Evolutionary conservation across 2,888 invertebrate genomes (phyloP), one percentile per base, ranked within the genome.

Genomic region (Callyntrura sp.): DNA sequence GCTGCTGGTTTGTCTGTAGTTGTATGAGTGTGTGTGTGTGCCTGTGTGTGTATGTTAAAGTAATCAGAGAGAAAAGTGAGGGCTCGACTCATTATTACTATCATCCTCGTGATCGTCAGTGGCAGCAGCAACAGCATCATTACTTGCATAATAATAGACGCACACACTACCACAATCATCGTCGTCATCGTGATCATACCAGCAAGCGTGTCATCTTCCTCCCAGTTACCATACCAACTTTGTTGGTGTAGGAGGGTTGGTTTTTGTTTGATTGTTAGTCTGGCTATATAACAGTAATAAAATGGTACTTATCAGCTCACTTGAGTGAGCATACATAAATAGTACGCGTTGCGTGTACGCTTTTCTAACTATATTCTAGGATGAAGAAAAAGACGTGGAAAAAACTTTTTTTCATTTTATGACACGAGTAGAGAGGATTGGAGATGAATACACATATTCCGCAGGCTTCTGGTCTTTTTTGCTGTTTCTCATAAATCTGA

Each of bases 401-500:
- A 76, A 76, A 76, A 48, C 23, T 76, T 73, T 73, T 11, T 68
- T 35, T 6, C 35, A 35, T 76, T 48, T 48, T 48, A 76, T 48
- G 57, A 57, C 14, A 51, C n/a, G 73, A 28, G 12, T 12, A 48
- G 17, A 45, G 35, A 35, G 35, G 6, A 4, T 35, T 35, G 3
- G 35, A 6, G 35, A 35, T 35, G 35, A 6, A 35, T 35, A 35
- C 6, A 35, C 35, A 65, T 43, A 86, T 57, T 65, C 17, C 73
- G 35, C 51, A 70, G 68, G 28, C 51, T 86, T 85, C 73, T 78
- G 76, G 73, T 43, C 78, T 85, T 82, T 55, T 68, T 60, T 23
- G 14, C 51, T 17, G 81, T 45, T 81, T 81, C 81, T 81, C 78
- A 87, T 87, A 87, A 87, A 87, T 87, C 79, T 79, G 86, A 60